These are phyloP conservation scores for Oscheius sp. DNA, from an alignment of 2,888 invertebrate genomes.

Conservation along the genomic window DNA sequence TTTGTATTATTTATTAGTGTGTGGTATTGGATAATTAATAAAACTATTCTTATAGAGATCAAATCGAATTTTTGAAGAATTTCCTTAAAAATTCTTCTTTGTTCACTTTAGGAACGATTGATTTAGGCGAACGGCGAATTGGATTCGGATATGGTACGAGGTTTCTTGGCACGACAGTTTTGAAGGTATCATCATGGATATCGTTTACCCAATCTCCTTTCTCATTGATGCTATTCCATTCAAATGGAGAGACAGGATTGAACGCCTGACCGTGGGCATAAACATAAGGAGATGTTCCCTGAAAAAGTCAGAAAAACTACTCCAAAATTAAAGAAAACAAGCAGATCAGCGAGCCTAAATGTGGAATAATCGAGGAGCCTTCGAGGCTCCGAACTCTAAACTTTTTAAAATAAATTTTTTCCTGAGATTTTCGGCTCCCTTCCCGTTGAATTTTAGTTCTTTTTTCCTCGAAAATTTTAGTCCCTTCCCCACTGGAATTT, in stretches of 20 bases:
- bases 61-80: constrained; percentile 40
- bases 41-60: neutral
- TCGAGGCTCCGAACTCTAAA: no score
- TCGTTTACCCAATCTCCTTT: constrained; percentile 21
- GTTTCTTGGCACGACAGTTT: constrained; percentile 1
- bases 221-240: constrained; percentile 46
- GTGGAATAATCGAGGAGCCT: no score
- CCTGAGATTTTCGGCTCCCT: neutral
- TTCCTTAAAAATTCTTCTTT: constrained; percentile 46
- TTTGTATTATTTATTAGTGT: neutral
- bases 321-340: no score
- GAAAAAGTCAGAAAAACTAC: neutral
- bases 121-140: constrained; percentile 1
- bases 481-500: neutral
- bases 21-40: neutral
- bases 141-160: neutral
- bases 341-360: no score
- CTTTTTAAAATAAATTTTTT: constrained; percentile 8
- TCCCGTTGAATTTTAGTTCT: neutral
- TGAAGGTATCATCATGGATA: constrained; percentile 3
- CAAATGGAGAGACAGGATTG: constrained; percentile 63
- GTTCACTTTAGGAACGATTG: constrained; percentile 28
- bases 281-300: constrained; percentile 63
- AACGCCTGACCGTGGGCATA: constrained; percentile 65
- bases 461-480: neutral